Conservation (phyloP, 1,140 invertebrate genomes). For the fruit fly (Drosophila melanogaster) region Release_6_plus_ISO1_MT NT_033779.5:14369001-14369500, state of each 20-base stretch:
- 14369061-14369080: constrained; percentile 49
- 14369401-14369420: constrained; percentile 2
- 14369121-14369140: constrained; percentile 16
- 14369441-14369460: constrained; percentile 1
- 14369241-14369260: constrained; percentile 67
- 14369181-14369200: constrained; percentile 20
- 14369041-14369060: constrained; percentile 83
- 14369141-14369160: constrained; percentile 59
- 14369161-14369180: constrained; percentile 61
- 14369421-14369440: neutral
- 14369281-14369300: constrained; percentile 34
- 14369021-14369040: constrained; percentile 81
- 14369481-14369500: constrained; percentile 15
- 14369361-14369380: neutral
- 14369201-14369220: constrained; percentile 46
- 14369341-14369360: neutral
- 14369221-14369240: constrained; percentile 35
- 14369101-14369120: constrained; percentile 19
- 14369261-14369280: constrained; percentile 39
- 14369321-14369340: neutral
- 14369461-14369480: neutral
- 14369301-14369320: constrained; percentile 28
- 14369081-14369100: constrained; percentile 60
- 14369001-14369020: neutral
- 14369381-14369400: neutral